Percentiles rank a stretch among this genome's conserved stretches.
These are phyloP conservation scores for Astatoreochromis straeleni DNA, from an alignment of 2,113 vertebrate genomes.

Conservation along the genomic window DNA sequence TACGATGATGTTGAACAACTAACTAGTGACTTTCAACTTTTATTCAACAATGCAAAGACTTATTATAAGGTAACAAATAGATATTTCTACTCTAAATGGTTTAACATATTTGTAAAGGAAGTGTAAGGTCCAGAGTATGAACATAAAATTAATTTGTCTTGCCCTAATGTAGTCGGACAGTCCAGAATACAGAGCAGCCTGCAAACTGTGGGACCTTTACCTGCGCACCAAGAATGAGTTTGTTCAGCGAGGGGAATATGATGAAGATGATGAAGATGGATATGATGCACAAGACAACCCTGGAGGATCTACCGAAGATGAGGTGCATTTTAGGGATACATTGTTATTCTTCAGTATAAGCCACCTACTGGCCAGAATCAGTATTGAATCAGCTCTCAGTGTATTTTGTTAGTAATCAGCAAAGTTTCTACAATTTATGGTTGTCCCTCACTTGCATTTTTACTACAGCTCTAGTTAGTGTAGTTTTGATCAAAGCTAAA, in stretches of 20 bases:
- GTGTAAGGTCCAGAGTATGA: background rate
- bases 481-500: background rate
- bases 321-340: constrained; percentile 60
- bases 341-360: background rate
- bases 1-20: constrained; percentile 94
- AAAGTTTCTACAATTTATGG: background rate
- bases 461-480: background rate
- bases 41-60: constrained; percentile 94
- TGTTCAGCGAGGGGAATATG: constrained; percentile 91
- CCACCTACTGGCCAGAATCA: background rate
- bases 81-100: background rate
- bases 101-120: background rate
- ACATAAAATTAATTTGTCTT: background rate
- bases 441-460: background rate
- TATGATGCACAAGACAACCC: constrained; percentile 84
- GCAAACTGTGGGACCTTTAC: constrained; percentile 96
- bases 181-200: constrained; percentile 92
- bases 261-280: constrained; percentile 89
- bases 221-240: constrained; percentile 95
- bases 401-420: background rate
- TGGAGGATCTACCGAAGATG: constrained; percentile 81
- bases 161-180: constrained; percentile 78
- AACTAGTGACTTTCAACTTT: constrained; percentile 91
- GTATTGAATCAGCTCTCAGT: background rate
- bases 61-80: constrained; percentile 86